phyloP scores from a whole-genome alignment of 2,797 vertebrate genomes.

The Phrynocephalus guinanensis region DNA sequence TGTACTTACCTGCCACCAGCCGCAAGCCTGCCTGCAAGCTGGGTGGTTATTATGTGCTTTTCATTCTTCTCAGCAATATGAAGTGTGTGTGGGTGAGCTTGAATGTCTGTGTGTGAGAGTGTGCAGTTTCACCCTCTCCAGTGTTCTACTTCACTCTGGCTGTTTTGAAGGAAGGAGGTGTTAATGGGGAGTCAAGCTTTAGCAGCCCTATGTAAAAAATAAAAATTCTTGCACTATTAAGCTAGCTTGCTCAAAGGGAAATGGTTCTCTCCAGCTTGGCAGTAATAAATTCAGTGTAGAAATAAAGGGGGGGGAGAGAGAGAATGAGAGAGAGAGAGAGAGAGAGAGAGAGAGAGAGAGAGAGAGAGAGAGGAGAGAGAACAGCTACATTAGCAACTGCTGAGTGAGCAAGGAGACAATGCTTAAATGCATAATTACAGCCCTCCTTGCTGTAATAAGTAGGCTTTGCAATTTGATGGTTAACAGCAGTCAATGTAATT shows the following conservation, averaged over 20 bases:
- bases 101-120: background rate
- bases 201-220: background rate
- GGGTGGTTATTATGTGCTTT: background rate
- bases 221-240: constrained; percentile 24
- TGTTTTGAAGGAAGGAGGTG: background rate
- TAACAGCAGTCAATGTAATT: constrained; percentile 34
- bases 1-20: no score
- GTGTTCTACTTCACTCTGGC: background rate
- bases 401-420: constrained; percentile 37
- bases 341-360: constrained; percentile 7
- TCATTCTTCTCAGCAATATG: background rate
- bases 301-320: constrained; percentile 37
- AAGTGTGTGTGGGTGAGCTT: background rate
- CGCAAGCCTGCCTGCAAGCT: background rate
- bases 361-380: background rate
- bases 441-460: constrained; percentile 6
- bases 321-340: background rate
- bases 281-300: constrained; percentile 53
- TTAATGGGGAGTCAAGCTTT: background rate
- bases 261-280: constrained; percentile 36
- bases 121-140: background rate
- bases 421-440: constrained; percentile 4
- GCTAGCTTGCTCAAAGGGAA: constrained; percentile 23
- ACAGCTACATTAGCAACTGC: constrained; percentile 40
- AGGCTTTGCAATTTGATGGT: background rate